Evolutionary conservation across 1,140 invertebrate genomes (phyloP).

Genomic region (Drosophila baimaii): DNA sequence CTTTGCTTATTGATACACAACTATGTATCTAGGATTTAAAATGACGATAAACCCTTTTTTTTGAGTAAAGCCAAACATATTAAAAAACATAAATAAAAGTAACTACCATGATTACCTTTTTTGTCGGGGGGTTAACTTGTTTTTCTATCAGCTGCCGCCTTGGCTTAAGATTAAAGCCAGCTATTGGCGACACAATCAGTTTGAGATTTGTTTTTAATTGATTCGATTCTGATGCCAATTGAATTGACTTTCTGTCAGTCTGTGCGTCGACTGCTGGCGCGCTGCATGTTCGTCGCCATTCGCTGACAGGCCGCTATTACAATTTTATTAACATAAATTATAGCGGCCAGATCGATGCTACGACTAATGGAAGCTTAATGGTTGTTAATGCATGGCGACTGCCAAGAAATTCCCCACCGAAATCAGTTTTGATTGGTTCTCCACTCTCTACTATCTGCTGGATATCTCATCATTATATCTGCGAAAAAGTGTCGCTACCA

Average conservation of each 20-base stretch:
- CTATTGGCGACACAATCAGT: slow-evolving; percentile 48
- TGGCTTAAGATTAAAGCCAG: slow-evolving; percentile 57
- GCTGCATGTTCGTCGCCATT: slow-evolving; percentile 62
- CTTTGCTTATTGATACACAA: no score
- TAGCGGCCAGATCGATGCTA: slow-evolving; percentile 34
- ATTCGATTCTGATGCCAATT: slow-evolving; percentile 55
- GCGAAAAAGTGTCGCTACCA: slow-evolving; percentile 17
- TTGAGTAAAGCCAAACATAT: no score
- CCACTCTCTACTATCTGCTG: slow-evolving; percentile 15
- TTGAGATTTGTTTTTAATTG: slow-evolving; percentile 68
- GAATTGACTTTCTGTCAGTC: slow-evolving; percentile 54
- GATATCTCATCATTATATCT: slow-evolving; percentile 17
- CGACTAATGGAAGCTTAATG: slow-evolving; percentile 63
- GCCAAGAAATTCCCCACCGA: slow-evolving; percentile 34
- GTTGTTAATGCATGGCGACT: slow-evolving; percentile 40
- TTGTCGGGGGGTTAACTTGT: slow-evolving; percentile 31
- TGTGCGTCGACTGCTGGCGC: slow-evolving; percentile 31
- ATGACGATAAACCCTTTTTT: no score
- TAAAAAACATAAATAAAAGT: background rate
- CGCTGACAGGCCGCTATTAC: slow-evolving; percentile 65
- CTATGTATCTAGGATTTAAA: no score
- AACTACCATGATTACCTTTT: background rate
- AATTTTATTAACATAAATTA: slow-evolving; percentile 77
- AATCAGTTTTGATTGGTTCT: slow-evolving; percentile 50
- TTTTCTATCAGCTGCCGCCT: slow-evolving; percentile 23